phyloP scores from a whole-genome alignment of 2,888 invertebrate species.

The Zaprionus lineosus region DNA sequence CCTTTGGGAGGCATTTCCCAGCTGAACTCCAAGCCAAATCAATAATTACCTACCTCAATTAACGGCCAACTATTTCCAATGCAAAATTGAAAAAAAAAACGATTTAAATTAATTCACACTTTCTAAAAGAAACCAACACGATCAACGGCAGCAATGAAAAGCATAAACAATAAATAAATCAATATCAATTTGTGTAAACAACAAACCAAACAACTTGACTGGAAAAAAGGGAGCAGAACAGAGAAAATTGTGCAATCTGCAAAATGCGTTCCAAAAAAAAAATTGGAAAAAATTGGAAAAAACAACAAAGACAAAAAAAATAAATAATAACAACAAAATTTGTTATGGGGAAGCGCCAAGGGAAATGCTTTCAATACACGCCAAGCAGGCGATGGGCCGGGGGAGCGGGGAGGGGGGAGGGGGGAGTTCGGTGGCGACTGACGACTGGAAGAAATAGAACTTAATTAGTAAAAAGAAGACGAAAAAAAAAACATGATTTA shows the following conservation, averaged over 20 bases:
- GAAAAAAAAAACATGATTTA: no score
- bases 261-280: constrained; percentile 49
- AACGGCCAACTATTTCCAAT: constrained; percentile 26
- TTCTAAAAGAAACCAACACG: constrained; percentile 65
- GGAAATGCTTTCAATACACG: constrained; percentile 67
- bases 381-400: background rate
- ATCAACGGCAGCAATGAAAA: constrained; percentile 44
- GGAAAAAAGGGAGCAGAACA: constrained; percentile 51
- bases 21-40: constrained; percentile 41
- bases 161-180: constrained; percentile 60
- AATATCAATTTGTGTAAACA: constrained; percentile 70
- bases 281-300: constrained; percentile 22
- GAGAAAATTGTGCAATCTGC: constrained; percentile 72
- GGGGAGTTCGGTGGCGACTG: constrained; percentile 12
- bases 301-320: constrained; percentile 11
- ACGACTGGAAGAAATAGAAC: constrained; percentile 57
- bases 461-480: constrained; percentile 66
- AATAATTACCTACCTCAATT: constrained; percentile 70
- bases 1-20: constrained; percentile 22
- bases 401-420: constrained; percentile 3
- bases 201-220: constrained; percentile 36
- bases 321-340: constrained; percentile 16
- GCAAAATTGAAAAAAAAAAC: constrained; percentile 20
- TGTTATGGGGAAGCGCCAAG: constrained; percentile 58
- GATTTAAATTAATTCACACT: constrained; percentile 56